Conservation (phyloP, 1,140 invertebrate species). For the Trichonephila clavipes region DNA sequence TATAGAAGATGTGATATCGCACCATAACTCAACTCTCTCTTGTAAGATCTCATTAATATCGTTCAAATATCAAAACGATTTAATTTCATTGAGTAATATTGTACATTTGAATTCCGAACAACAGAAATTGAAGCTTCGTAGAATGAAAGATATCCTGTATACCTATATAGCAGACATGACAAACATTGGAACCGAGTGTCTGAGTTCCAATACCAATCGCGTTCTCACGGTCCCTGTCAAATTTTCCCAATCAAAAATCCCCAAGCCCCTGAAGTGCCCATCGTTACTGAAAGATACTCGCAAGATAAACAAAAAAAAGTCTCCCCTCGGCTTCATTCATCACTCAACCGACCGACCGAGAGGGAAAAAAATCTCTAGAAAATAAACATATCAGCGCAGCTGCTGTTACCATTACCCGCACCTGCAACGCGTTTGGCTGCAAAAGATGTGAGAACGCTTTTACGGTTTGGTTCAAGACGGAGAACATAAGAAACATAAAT, state of each 20-base stretch:
- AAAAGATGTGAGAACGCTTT: neutral
- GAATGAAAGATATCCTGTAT: too few relatives aligned
- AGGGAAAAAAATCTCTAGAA: neutral
- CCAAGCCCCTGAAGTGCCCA: neutral
- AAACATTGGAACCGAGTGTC: too few relatives aligned
- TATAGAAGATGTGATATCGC: too few relatives aligned
- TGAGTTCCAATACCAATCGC: neutral
- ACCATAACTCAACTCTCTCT: too few relatives aligned
- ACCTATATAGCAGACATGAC: too few relatives aligned
- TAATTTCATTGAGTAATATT: too few relatives aligned
- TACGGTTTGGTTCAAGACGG: neutral
- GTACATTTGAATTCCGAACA: too few relatives aligned
- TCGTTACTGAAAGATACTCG: neutral
- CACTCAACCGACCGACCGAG: neutral
- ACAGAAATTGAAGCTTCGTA: too few relatives aligned
- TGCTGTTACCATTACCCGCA: neutral
- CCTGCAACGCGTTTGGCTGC: neutral
- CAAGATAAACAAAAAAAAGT: neutral
- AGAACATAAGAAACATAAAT: neutral
- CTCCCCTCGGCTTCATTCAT: neutral
- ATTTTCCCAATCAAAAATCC: neutral
- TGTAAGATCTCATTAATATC: too few relatives aligned
- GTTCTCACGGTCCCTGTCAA: neutral
- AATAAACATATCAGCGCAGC: conserved; percentile 11
- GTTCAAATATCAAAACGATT: too few relatives aligned